These are phyloP conservation scores for Patella depressa DNA, from an alignment of 2,888 invertebrate genomes.

Conservation along the genomic window DNA sequence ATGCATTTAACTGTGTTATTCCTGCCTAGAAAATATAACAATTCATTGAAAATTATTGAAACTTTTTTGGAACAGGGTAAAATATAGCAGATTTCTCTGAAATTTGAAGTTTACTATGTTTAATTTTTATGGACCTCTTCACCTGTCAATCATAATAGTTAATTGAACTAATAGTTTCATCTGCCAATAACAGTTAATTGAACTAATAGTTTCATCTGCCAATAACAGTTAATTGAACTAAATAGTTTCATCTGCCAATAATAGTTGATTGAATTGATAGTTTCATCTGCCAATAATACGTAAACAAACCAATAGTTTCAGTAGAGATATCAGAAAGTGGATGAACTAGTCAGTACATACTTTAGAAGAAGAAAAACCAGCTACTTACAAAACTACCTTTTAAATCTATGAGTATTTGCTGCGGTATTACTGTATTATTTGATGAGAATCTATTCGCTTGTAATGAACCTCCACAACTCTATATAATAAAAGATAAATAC, in stretches of 20 bases:
- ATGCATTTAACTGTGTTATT: slow-evolving; percentile 40
- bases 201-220: too few species aligned
- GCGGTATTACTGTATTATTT: slow-evolving; percentile 50
- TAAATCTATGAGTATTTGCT: slow-evolving; percentile 52
- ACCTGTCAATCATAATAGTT: too few species aligned
- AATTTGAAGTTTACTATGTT: too few species aligned
- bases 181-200: too few species aligned
- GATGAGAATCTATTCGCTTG: slow-evolving; percentile 61
- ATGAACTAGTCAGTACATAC: background rate
- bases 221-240: too few species aligned
- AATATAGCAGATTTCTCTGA: too few species aligned
- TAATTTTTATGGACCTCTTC: too few species aligned
- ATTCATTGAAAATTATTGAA: too few species aligned
- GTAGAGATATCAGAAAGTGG: background rate
- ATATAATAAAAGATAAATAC: slow-evolving; percentile 35
- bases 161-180: too few species aligned
- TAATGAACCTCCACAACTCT: slow-evolving; percentile 59
- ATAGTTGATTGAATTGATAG: background rate
- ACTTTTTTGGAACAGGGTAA: too few species aligned
- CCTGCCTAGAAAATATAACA: slow-evolving; percentile 30
- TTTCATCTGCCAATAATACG: too few species aligned
- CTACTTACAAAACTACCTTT: slow-evolving; percentile 55
- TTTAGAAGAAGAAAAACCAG: background rate
- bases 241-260: background rate
- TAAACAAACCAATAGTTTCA: background rate